A percentile compares a stretch with the other conserved stretches of the same genome.
Conservation (phyloP, 53 echinoderm and acorn worm species). For the Holothuria leucospilota region DNA sequence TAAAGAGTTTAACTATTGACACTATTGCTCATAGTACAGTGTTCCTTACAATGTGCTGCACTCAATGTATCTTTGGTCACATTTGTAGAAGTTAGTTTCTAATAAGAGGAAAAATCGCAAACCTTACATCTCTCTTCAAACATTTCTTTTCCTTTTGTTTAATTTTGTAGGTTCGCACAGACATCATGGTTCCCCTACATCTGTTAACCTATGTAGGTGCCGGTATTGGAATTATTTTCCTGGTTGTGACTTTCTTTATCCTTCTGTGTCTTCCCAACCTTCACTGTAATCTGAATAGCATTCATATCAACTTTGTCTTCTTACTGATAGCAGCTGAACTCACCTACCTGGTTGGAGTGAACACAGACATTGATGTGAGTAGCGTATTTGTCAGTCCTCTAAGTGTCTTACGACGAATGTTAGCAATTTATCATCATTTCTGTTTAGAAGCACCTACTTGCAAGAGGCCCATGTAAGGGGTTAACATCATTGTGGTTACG, state of each 20-base stretch:
- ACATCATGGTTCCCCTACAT: constrained; percentile 67
- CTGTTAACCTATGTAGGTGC: constrained; percentile 83
- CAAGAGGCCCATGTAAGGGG: too few relatives aligned
- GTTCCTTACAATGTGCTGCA: too few relatives aligned
- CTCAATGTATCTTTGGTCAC: too few relatives aligned
- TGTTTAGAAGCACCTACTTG: too few relatives aligned
- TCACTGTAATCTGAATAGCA: constrained; percentile 94
- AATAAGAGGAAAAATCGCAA: too few relatives aligned
- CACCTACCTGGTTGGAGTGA: constrained; percentile 91
- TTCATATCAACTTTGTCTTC: constrained; percentile 92
- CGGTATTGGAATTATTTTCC: constrained; percentile 72
- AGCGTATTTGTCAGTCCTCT: too few relatives aligned
- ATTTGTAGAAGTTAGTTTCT: too few relatives aligned
- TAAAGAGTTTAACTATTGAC: too few relatives aligned
- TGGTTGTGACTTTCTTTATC: constrained; percentile 84
- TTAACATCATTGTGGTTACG: too few relatives aligned
- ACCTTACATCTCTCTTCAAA: neutral
- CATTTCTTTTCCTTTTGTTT: neutral
- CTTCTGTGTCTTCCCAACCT: constrained; percentile 89
- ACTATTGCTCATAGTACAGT: too few relatives aligned
- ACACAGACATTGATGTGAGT: constrained; percentile 88
- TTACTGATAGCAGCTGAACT: constrained; percentile 86
- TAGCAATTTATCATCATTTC: too few relatives aligned
- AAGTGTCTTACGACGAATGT: neutral
- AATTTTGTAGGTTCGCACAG: constrained; percentile 11